Base-by-base conservation (phyloP, 2,888 invertebrate genomes). In the Lysandra coridon region DNA sequence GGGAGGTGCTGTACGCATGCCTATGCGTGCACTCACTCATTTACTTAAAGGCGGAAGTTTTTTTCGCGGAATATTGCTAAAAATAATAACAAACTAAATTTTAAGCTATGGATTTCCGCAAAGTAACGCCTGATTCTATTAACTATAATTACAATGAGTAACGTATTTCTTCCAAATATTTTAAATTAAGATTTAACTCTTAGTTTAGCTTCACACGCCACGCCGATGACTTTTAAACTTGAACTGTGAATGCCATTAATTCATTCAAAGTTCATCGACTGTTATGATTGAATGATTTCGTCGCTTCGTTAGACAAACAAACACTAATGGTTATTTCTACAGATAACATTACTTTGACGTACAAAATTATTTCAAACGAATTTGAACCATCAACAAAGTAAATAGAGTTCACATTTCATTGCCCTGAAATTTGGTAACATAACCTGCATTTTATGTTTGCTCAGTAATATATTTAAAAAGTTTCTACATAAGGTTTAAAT, bases 291-390 rank as follows among this genome's bases (percentile, higher is more conserved):
- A 44, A 75, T 49, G 40, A 76, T 76, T 74, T 74, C 74, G 76
- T 76, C 76, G n/a, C 76, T 76, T 74, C 74, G 74, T 74, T 76
- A 78, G 44, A 53, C 44, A 78, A 78, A 78, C 64, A 64, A 53
- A 53, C 57, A 14, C 64, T 69, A 33, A 69, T 69, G 33, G 69
- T 5, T 69, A 69, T 69, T 69, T 14, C 33, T 69, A 30, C 33
- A 14, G 33, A 33, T 69, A 69, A 14, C 14, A 33, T 69, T 14
- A 14, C 4, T 12, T 62, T 62, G 5, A 53, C 53, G 64, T n/a
- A 60, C 4, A 6, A 60, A 60, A 12, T 69, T 14, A 23, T 33
- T 33, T 30, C 14, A 69, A 33, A 69, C 14, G 1, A 69, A 69
- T 33, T 69, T 33, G 1, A 69, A 33, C 14, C 69, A 14, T 33